Evolutionary conservation across 1,140 invertebrate genomes (phyloP).

Genomic region (Drosophila gunungcola): DNA sequence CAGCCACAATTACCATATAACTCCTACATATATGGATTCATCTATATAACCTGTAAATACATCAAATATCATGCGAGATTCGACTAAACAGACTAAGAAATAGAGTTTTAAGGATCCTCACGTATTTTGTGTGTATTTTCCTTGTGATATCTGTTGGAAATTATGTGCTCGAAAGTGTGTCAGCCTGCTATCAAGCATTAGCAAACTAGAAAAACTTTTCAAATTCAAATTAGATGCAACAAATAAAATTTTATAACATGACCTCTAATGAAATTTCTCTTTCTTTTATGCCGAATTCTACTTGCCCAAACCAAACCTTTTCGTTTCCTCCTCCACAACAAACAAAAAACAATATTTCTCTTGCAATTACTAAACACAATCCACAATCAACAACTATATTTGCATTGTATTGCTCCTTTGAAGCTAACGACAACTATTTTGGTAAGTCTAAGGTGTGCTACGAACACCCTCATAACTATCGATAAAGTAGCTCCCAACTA

Average conservation of each 20-base stretch:
- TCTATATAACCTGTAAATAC: constrained; percentile 85
- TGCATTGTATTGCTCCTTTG: constrained; percentile 56
- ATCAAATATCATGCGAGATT: constrained; percentile 81
- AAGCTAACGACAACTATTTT: constrained; percentile 99
- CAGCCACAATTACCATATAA: constrained; percentile 71
- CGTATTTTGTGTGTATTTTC: constrained; percentile 19
- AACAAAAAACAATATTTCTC: constrained; percentile 33
- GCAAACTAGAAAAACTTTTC: constrained; percentile 2
- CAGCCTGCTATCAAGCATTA: constrained; percentile 42
- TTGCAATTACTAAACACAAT: constrained; percentile 50
- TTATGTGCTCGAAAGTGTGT: constrained; percentile 57
- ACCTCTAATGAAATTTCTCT: constrained; percentile 74
- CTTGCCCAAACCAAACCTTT: constrained; percentile 53
- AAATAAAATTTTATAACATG: constrained; percentile 61
- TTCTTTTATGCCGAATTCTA: constrained; percentile 75
- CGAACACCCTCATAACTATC: constrained; percentile 6
- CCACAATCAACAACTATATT: constrained; percentile 40
- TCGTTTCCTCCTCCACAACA: constrained; percentile 33
- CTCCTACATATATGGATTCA: constrained; percentile 83
- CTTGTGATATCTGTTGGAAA: constrained; percentile 68
- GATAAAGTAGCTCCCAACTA: constrained; percentile 20
- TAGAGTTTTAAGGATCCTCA: constrained; percentile 22
- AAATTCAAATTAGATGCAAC: constrained; percentile 28
- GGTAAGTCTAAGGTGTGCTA: constrained; percentile 90
- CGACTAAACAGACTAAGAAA: constrained; percentile 43